Evolutionary conservation across 2,113 vertebrate species (phyloP).

Genomic region (Gadus chalcogrammus): DNA sequence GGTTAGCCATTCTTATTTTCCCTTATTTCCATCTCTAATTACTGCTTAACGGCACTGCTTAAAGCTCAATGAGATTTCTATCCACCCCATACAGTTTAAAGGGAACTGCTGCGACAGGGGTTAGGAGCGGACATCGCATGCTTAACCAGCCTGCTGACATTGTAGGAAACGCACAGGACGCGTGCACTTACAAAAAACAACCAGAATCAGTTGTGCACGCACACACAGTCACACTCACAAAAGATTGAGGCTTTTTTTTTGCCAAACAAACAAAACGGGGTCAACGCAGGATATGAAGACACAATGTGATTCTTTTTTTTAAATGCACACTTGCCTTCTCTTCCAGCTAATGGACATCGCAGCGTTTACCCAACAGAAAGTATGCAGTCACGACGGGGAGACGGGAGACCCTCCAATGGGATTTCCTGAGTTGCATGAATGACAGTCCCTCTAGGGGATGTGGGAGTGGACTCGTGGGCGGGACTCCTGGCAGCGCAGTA

Average conservation of each 20-base stretch:
- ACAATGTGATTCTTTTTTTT: slow-evolving; percentile 30
- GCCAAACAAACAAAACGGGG: slow-evolving; percentile 29
- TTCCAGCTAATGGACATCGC: not conserved
- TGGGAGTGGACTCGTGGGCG: slow-evolving; percentile 1
- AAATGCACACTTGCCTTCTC: not conserved
- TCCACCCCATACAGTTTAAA: slow-evolving; percentile 53
- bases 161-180: slow-evolving; percentile 31
- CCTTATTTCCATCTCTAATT: not conserved
- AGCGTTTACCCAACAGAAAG: slow-evolving; percentile 8
- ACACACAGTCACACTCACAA: slow-evolving; percentile 6
- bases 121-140: slow-evolving; percentile 50
- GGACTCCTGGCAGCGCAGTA: slow-evolving; percentile 34
- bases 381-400: not conserved
- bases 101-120: slow-evolving; percentile 55
- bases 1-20: too few relatives aligned
- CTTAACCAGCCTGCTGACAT: slow-evolving; percentile 54
- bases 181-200: not conserved
- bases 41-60: not conserved
- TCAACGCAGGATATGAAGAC: slow-evolving; percentile 19
- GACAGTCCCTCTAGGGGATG: slow-evolving; percentile 54
- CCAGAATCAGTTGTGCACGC: slow-evolving; percentile 12
- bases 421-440: slow-evolving; percentile 74
- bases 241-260: slow-evolving; percentile 45
- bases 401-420: slow-evolving; percentile 42
- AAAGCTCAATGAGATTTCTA: not conserved